Percentiles rank a stretch among this genome's conserved stretches.
Evolutionary conservation across 2,888 invertebrate genomes (phyloP).

Genomic region (Torymus texanus): DNA sequence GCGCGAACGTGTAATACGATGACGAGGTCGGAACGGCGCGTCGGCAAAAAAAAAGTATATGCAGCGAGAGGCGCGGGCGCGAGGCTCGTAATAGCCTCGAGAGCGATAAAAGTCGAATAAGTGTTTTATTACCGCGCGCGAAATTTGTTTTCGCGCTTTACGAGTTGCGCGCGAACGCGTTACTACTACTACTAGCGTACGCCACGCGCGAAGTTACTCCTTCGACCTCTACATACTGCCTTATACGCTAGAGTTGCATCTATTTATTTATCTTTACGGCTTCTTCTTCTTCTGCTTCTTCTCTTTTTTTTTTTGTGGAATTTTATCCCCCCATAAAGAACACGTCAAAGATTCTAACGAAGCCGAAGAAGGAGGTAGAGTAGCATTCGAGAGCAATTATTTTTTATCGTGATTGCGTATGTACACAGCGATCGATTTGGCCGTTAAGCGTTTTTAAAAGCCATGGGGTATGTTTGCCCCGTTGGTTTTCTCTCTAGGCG

Average conservation of each 20-base stretch:
- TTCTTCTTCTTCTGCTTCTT: background rate
- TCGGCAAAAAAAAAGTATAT: conserved; percentile 11
- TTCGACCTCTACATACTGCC: background rate
- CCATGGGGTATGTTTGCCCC: background rate
- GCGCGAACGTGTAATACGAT: background rate
- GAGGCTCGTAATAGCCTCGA: conserved; percentile 35
- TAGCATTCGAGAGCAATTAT: conserved; percentile 31
- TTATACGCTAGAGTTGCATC: conserved; percentile 3
- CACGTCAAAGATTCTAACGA: conserved; percentile 30
- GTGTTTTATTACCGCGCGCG: conserved; percentile 61
- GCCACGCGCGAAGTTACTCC: background rate
- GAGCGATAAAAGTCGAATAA: conserved; percentile 62
- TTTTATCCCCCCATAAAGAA: conserved; percentile 29
- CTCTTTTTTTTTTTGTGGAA: conserved; percentile 8
- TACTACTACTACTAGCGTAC: background rate
- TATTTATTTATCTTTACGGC: conserved; percentile 44
- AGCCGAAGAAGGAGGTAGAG: background rate
- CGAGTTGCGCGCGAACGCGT: conserved; percentile 42
- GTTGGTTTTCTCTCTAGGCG: too few relatives aligned
- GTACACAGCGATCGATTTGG: background rate
- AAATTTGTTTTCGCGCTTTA: conserved; percentile 62
- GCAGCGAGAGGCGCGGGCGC: background rate
- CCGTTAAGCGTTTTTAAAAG: background rate
- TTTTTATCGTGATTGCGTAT: conserved; percentile 29
- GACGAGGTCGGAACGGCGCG: background rate